phyloP scores from a whole-genome alignment of 2,113 vertebrate genomes.

The Strix uralensis region DNA sequence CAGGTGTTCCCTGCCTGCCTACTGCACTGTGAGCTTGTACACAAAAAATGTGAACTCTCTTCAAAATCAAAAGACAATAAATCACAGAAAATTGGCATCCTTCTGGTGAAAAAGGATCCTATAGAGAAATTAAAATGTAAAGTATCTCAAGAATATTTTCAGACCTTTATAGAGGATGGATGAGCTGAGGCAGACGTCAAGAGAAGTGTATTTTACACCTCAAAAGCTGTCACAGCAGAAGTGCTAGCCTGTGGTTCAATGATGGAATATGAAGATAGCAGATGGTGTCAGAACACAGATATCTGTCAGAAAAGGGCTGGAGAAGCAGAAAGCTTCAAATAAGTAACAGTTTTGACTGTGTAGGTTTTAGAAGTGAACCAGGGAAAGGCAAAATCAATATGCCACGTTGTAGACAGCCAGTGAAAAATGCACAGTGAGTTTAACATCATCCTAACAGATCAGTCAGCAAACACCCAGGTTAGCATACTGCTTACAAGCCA shows the following conservation, averaged over 20 bases:
- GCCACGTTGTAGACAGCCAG: not conserved
- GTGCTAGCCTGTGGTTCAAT: conserved; percentile 33
- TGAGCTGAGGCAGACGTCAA: conserved; percentile 50
- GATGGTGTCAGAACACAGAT: conserved; percentile 53
- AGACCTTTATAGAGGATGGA: not conserved
- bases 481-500: not conserved
- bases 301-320: conserved; percentile 43
- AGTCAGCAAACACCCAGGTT: not conserved
- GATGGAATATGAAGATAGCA: conserved; percentile 41
- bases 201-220: conserved; percentile 45
- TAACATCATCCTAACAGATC: conserved; percentile 8
- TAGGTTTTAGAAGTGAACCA: conserved; percentile 41
- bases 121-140: conserved; percentile 22
- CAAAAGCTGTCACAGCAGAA: conserved; percentile 46
- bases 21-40: not conserved
- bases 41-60: not conserved
- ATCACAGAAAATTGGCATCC: not conserved
- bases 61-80: not conserved
- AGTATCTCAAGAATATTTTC: not conserved
- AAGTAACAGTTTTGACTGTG: conserved; percentile 37
- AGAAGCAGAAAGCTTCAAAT: conserved; percentile 26
- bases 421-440: conserved; percentile 22
- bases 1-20: not conserved
- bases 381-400: conserved; percentile 45
- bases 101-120: not conserved